Evolutionary conservation across 2,888 invertebrate species (phyloP).

Genomic region (Meganola albula): DNA sequence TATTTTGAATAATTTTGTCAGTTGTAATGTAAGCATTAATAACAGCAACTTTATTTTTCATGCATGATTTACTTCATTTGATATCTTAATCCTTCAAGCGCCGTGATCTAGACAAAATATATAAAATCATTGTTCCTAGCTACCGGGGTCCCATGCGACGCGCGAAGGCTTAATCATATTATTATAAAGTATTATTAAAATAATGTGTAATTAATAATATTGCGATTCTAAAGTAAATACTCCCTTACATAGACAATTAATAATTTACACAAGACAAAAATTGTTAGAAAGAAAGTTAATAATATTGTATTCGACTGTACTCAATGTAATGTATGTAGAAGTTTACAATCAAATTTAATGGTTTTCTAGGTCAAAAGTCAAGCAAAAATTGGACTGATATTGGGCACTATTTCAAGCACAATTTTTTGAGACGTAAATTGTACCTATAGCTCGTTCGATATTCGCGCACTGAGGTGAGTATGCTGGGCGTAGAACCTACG

Average conservation of each 20-base stretch:
- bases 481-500: constrained; percentile 7
- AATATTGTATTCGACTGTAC: constrained; percentile 5
- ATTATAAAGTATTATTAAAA: constrained; percentile 3
- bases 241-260: constrained; percentile 2
- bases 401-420: constrained; percentile 6
- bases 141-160: constrained; percentile 2
- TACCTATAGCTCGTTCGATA: constrained; percentile 6
- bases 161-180: constrained; percentile 3
- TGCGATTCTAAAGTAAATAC: constrained; percentile 3
- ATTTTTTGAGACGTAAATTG: constrained; percentile 7
- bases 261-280: constrained; percentile 3
- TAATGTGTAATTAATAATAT: constrained; percentile 3
- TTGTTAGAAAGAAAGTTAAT: constrained; percentile 3
- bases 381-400: constrained; percentile 6
- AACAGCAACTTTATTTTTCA: constrained; percentile 3
- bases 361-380: constrained; percentile 2
- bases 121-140: constrained; percentile 3
- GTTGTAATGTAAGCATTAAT: constrained; percentile 3
- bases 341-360: constrained; percentile 6
- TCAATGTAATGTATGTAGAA: constrained; percentile 6
- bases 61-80: constrained; percentile 2
- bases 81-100: constrained; percentile 3
- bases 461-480: constrained; percentile 6
- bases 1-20: constrained; percentile 9
- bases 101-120: constrained; percentile 3